Evolutionary conservation across 2,113 vertebrate species (phyloP).

Genomic region (Uropsilus gracilis): DNA sequence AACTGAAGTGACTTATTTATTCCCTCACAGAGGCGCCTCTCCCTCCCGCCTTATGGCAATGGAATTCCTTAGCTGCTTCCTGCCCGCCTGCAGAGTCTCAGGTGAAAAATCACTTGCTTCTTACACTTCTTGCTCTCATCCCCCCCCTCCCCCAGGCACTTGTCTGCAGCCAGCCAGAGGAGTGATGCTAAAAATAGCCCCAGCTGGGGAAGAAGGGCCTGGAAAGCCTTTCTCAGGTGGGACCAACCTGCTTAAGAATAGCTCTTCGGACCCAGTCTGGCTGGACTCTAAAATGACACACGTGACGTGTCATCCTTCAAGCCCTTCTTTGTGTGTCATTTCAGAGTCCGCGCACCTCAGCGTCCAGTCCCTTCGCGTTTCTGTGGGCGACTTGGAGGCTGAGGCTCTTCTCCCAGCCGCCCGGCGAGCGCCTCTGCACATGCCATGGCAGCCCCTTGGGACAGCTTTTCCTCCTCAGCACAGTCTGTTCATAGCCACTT

Average conservation of each 20-base stretch:
- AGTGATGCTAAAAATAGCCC: slow-evolving; percentile 52
- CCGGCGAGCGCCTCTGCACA: not conserved
- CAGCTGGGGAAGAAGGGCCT: slow-evolving; percentile 39
- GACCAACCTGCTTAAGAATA: slow-evolving; percentile 63
- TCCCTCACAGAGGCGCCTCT: slow-evolving; percentile 56
- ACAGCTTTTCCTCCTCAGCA: not conserved
- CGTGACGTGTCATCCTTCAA: too few relatives aligned
- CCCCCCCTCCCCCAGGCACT: not conserved
- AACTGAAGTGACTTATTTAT: slow-evolving; percentile 80
- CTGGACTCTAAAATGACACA: too few relatives aligned
- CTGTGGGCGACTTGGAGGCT: not conserved
- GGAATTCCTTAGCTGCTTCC: slow-evolving; percentile 75
- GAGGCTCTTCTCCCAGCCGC: not conserved
- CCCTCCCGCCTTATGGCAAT: slow-evolving; percentile 51
- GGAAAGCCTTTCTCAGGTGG: slow-evolving; percentile 4
- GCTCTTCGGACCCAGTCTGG: not conserved
- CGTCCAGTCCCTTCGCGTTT: slow-evolving; percentile 44
- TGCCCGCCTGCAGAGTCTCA: not conserved
- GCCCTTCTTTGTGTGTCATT: too few relatives aligned
- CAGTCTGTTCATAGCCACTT: slow-evolving; percentile 2
- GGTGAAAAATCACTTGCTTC: slow-evolving; percentile 75
- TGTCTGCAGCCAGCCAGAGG: slow-evolving; percentile 21
- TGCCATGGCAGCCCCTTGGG: slow-evolving; percentile 16
- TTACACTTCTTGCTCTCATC: not conserved
- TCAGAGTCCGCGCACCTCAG: slow-evolving; percentile 5